Percentiles rank a stretch among this genome's conserved stretches.
phyloP scores from a whole-genome alignment of 2,113 vertebrate genomes.

The Boulengeromyrus knoepffleri region DNA sequence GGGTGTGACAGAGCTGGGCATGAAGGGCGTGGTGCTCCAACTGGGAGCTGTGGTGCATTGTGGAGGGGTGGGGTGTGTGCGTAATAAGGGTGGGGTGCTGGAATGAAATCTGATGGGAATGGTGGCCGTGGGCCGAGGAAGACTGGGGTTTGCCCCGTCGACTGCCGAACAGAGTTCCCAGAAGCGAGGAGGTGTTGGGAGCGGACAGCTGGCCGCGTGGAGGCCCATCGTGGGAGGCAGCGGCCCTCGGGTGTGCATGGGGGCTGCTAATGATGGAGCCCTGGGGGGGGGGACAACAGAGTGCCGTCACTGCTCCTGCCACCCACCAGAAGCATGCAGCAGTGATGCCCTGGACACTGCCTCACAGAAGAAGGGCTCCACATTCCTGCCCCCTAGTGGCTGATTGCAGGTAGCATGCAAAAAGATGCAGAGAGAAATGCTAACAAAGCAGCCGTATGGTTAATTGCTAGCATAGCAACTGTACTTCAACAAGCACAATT shows the following conservation, averaged over 20 bases:
- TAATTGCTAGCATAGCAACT: background rate
- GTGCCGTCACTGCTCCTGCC: background rate
- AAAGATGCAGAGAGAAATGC: background rate
- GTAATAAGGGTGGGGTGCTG: slow-evolving; percentile 68
- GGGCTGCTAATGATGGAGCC: slow-evolving; percentile 99
- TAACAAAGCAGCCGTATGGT: background rate
- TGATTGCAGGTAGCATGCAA: background rate
- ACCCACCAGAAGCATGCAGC: background rate
- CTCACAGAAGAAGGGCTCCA: background rate
- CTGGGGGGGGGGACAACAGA: slow-evolving; percentile 45
- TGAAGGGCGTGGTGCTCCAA: slow-evolving; percentile 66
- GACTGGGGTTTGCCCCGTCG: slow-evolving; percentile 71
- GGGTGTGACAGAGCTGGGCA: slow-evolving; percentile 70
- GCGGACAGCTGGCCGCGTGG: slow-evolving; percentile 73
- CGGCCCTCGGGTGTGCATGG: slow-evolving; percentile 82
- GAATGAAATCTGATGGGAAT: slow-evolving; percentile 51
- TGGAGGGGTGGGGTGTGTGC: slow-evolving; percentile 63
- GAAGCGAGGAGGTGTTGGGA: slow-evolving; percentile 82
- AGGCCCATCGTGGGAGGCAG: slow-evolving; percentile 76
- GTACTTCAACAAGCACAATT: background rate
- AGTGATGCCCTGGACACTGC: background rate
- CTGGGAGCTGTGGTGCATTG: slow-evolving; percentile 68
- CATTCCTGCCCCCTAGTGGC: background rate
- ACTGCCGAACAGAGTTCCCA: slow-evolving; percentile 87
- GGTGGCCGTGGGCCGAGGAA: slow-evolving; percentile 65